Evolutionary conservation across 2,113 vertebrate species (phyloP), one percentile per base, ranked within the genome.

Genomic region (Nanorana parkeri): DNA sequence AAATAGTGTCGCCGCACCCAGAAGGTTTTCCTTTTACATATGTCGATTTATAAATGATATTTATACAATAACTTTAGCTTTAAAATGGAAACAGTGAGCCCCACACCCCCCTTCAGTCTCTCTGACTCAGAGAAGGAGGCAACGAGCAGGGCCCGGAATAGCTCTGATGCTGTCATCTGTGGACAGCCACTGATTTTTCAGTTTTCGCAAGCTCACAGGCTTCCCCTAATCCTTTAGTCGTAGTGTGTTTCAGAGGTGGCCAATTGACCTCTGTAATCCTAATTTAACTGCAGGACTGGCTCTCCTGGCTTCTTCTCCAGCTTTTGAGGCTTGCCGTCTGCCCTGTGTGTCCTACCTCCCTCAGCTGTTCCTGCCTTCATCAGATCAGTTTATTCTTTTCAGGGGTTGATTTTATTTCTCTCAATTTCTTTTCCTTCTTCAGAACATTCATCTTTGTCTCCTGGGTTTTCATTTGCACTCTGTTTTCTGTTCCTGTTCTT

Each of bases 101-200:
- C 72, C 72, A 68, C 72, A 67, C 71, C 72, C 80, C 71, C 71
- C 80, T 63, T 82, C 68, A 54, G 65, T 83, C 80, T 74, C 63
- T 67, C 51, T 83, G 80, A 83, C 80, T 83, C 80, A 83, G 80
- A 83, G 80, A 83, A 83, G 80, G 80, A 83, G 80, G 80, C 80
- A 83, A 83, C 80, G 52, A 66, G 80, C 72, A 75, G 64, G 80
- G 80, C 80, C 80, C 80, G 80, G 80, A 83, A 83, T 83, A 83
- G 80, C 80, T 83, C 72, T 68, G 80, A 83, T 83, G 80, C 80
- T 83, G 80, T 83, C 80, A 83, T 83, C 72, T 83, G 80, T 76
- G 80, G 80, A 76, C 80, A 83, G 80, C 80, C 80, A 72, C 80
- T 76, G 80, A 76, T 83, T 83, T 83, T 83, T 72, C 80, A 76